A percentile compares a stretch with the other conserved stretches of the same genome.
Evolutionary conservation across 2,888 invertebrate genomes (phyloP).

Genomic region (Cantharis rustica): DNA sequence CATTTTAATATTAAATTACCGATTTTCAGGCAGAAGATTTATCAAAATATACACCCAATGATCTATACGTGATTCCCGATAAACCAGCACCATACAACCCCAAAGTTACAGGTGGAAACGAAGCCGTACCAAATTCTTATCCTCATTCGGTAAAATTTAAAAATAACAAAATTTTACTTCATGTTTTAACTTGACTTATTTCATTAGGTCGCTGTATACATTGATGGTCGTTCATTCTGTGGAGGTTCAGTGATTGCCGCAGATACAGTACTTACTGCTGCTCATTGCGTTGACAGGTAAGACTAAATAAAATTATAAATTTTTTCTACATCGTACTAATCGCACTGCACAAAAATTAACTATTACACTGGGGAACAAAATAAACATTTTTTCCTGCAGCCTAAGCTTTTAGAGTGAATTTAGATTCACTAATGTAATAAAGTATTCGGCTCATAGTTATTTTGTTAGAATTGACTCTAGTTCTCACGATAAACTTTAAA

Average conservation of each 20-base stretch:
- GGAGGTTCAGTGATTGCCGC: conserved; percentile 58
- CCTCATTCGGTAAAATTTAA: conserved; percentile 5
- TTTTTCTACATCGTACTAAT: background rate
- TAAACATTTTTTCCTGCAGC: no score
- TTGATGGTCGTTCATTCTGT: conserved; percentile 57
- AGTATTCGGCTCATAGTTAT: no score
- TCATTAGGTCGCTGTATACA: background rate
- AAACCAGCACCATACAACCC: background rate
- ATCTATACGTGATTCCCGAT: background rate
- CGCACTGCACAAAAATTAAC: no score
- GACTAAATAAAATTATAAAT: no score
- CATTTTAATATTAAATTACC: background rate
- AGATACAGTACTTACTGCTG: conserved; percentile 60
- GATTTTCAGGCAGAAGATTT: background rate
- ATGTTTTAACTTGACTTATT: background rate
- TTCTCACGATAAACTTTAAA: no score
- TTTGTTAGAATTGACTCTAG: no score
- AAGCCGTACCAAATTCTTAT: conserved; percentile 29
- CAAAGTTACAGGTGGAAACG: conserved; percentile 1
- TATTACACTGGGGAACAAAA: no score
- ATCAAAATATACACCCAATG: background rate
- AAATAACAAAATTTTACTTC: background rate
- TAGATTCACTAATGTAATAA: no score
- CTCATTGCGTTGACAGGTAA: conserved; percentile 59
- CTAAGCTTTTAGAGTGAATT: no score